Evolutionary conservation across 2,888 invertebrate genomes (phyloP).

Genomic region (Andrena hattorfiana): DNA sequence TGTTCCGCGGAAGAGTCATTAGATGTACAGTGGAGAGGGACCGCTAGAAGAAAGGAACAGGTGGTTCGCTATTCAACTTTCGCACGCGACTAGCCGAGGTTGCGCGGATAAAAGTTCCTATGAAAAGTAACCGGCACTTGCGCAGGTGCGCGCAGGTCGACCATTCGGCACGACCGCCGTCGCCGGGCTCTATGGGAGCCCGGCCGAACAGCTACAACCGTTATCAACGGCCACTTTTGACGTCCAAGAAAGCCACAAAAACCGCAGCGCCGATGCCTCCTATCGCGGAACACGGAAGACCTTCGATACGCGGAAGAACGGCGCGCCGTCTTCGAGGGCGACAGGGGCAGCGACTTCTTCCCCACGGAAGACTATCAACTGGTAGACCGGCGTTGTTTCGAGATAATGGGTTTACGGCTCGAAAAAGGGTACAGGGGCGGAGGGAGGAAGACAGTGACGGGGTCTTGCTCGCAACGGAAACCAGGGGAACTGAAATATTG

Average conservation of each 20-base stretch:
- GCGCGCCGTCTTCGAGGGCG: slow-evolving; percentile 2
- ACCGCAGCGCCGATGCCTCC: slow-evolving; percentile 37
- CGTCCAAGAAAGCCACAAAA: slow-evolving; percentile 45
- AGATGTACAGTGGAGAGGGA: not conserved
- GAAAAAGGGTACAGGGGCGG: not conserved
- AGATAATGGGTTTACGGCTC: slow-evolving; percentile 14
- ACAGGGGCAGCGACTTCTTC: not conserved
- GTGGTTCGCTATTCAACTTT: slow-evolving; percentile 48
- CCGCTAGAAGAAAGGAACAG: slow-evolving; percentile 32
- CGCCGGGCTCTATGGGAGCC: slow-evolving; percentile 31
- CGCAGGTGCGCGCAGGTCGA: slow-evolving; percentile 16
- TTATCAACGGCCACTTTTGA: slow-evolving; percentile 51
- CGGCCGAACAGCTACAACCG: slow-evolving; percentile 34
- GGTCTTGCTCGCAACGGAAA: too few species aligned
- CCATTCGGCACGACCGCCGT: slow-evolving; percentile 22
- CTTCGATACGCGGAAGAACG: slow-evolving; percentile 37
- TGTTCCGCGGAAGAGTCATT: not conserved
- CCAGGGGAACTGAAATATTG: too few species aligned
- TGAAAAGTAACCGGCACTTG: slow-evolving; percentile 35
- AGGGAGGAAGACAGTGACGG: not conserved
- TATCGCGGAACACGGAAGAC: slow-evolving; percentile 47
- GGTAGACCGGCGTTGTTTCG: slow-evolving; percentile 1
- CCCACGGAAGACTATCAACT: slow-evolving; percentile 18
- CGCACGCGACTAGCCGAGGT: slow-evolving; percentile 17
- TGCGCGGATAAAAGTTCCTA: slow-evolving; percentile 15